Percentiles rank a stretch among this genome's conserved stretches.
Conservation (phyloP, 2,888 invertebrate genomes). For the Tyria jacobaeae region DNA sequence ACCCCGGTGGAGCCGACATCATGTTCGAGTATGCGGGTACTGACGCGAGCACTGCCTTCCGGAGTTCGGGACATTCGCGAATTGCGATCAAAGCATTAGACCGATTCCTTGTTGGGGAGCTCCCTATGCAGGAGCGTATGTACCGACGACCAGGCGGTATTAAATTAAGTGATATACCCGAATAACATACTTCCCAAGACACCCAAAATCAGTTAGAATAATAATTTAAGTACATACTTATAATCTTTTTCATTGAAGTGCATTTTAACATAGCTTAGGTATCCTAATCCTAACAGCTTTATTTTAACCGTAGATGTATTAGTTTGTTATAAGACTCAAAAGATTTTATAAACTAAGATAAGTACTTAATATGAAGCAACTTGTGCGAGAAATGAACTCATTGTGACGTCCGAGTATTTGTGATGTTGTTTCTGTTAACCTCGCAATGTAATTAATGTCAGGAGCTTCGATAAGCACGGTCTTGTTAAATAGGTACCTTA, state of each 20-base stretch:
- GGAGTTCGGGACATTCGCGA: constrained; percentile 92
- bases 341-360: constrained; percentile 32
- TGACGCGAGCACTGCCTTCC: constrained; percentile 94
- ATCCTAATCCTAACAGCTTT: constrained; percentile 6
- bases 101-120: constrained; percentile 91
- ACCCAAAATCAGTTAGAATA: neutral
- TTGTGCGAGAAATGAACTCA: constrained; percentile 25
- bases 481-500: constrained; percentile 34
- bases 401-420: constrained; percentile 41
- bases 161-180: constrained; percentile 85
- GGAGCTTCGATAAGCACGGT: constrained; percentile 49
- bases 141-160: constrained; percentile 89
- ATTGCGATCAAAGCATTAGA: constrained; percentile 88
- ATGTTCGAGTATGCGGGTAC: constrained; percentile 94
- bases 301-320: constrained; percentile 1
- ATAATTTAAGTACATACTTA: neutral
- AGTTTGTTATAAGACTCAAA: constrained; percentile 21
- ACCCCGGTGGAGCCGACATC: constrained; percentile 94
- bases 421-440: constrained; percentile 49
- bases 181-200: constrained; percentile 54
- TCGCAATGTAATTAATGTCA: constrained; percentile 48
- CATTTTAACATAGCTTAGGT: constrained; percentile 3
- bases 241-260: neutral
- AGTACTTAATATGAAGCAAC: constrained; percentile 10
- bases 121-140: constrained; percentile 91